Base-by-base conservation (phyloP, 2,797 vertebrate genomes). In the Acomys russatus region DNA sequence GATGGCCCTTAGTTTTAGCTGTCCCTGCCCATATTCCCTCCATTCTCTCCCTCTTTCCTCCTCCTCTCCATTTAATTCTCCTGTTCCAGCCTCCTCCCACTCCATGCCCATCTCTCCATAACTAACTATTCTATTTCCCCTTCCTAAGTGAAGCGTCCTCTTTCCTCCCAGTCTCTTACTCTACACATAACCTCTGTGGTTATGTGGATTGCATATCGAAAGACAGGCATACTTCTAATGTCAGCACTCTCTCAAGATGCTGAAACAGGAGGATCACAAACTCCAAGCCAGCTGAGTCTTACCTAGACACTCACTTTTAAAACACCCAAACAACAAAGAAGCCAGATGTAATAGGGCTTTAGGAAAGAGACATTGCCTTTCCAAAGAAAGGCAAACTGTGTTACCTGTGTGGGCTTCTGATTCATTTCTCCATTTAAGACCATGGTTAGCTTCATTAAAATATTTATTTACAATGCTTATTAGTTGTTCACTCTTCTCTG, bases 401-500 rank as follows among this genome's bases (percentile, higher is more conserved):
- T 76, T 49, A 49, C 83, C 54, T 59, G 76, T 82, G 33, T 30
- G 79, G 76, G 25, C 44, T 87, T 93, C 77, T 91, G 51, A 44
- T 93, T 95, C 61, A 61, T 83, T n/a, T 91, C 56, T 91, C 73
- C 87, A 63, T 87, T 23, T 92, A 20, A 30, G 11, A 74, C n/a
- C 30, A 22, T 14, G 71, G 70, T 1, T 96, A 86, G 15, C 10
- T 54, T 88, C 54, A 66, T 88, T 94, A 83, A 90, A 90, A 66
- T 88, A 89, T 92, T 92, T 91, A 61, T 88, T 74, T 80, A 71
- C 18, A 49, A 44, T 71, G 7, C 22, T 88, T 70, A 0, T 73
- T 92, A 73, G 77, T 83, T 51, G 85, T 86, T 95, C 88, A 10
- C 9, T 88, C 56, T 77, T 93, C 61, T 89, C n/a, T 76, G 61